phyloP scores from a whole-genome alignment of 1,140 invertebrate species.

The Archivesica marissinica region DNA sequence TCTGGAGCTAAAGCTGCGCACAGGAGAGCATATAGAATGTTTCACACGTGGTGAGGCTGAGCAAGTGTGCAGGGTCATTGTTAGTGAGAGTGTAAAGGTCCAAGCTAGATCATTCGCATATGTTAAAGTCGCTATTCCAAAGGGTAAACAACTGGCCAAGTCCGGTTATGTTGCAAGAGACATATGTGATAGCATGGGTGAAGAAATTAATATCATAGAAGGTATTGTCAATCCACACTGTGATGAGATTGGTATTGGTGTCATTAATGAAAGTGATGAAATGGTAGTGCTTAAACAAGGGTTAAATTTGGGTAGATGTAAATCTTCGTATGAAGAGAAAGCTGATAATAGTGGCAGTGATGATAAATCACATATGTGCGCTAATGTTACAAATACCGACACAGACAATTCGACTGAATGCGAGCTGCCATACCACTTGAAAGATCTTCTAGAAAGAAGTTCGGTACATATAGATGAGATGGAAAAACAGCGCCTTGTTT shows the following conservation, averaged over 20 bases:
- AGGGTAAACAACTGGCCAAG: background rate
- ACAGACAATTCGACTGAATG: too few species aligned
- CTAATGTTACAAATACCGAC: too few species aligned
- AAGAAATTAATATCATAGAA: background rate
- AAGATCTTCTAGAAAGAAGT: conserved; percentile 12
- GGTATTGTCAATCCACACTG: background rate
- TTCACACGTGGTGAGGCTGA: background rate
- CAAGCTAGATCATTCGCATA: background rate
- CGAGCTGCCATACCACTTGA: conserved; percentile 36
- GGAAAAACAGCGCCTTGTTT: conserved; percentile 22
- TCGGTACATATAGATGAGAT: background rate
- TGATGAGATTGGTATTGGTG: too few species aligned
- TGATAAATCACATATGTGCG: too few species aligned
- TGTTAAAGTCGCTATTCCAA: background rate
- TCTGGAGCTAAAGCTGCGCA: background rate
- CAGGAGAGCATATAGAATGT: background rate
- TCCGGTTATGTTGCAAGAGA: background rate
- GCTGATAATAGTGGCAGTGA: too few species aligned
- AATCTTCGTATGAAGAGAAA: too few species aligned
- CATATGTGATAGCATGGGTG: background rate
- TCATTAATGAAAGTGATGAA: too few species aligned
- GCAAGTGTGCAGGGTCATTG: background rate
- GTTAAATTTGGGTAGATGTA: too few species aligned
- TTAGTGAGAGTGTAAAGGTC: background rate
- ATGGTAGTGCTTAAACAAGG: too few species aligned